Conservation (phyloP, 1,140 invertebrate genomes). For the Psilanteris sp. region DNA sequence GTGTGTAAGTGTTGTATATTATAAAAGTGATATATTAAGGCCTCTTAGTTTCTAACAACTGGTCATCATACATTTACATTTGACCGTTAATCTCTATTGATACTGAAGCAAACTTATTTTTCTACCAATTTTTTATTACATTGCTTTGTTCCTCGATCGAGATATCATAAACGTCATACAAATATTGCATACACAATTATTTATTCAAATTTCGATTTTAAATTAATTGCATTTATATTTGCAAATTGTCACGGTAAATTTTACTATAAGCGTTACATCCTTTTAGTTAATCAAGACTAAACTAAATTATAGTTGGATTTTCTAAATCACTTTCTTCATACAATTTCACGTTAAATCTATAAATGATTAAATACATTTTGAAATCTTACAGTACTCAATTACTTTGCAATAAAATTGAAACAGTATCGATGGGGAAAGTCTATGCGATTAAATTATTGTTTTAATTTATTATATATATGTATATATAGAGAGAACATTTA, state of each 20-base stretch:
- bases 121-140: slow-evolving; percentile 32
- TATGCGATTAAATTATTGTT: too few relatives aligned
- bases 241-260: slow-evolving; percentile 8
- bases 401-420: slow-evolving; percentile 4
- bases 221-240: too few relatives aligned
- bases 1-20: slow-evolving; percentile 66
- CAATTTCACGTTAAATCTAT: too few relatives aligned
- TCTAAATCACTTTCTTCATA: too few relatives aligned
- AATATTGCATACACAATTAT: slow-evolving; percentile 25
- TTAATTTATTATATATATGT: too few relatives aligned
- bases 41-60: slow-evolving; percentile 78
- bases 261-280: too few relatives aligned
- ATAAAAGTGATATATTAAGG: slow-evolving; percentile 77
- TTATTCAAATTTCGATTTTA: slow-evolving; percentile 2
- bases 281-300: too few relatives aligned
- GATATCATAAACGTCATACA: slow-evolving; percentile 23
- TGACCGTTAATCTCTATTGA: slow-evolving; percentile 65
- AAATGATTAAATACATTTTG: too few relatives aligned
- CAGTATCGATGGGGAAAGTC: too few relatives aligned
- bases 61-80: slow-evolving; percentile 70
- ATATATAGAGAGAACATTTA: too few relatives aligned
- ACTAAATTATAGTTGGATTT: too few relatives aligned
- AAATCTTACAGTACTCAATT: slow-evolving; percentile 25
- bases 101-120: slow-evolving; percentile 56
- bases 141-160: slow-evolving; percentile 3